Conservation (phyloP, 2,797 vertebrate species). For the Meda fulgida region DNA sequence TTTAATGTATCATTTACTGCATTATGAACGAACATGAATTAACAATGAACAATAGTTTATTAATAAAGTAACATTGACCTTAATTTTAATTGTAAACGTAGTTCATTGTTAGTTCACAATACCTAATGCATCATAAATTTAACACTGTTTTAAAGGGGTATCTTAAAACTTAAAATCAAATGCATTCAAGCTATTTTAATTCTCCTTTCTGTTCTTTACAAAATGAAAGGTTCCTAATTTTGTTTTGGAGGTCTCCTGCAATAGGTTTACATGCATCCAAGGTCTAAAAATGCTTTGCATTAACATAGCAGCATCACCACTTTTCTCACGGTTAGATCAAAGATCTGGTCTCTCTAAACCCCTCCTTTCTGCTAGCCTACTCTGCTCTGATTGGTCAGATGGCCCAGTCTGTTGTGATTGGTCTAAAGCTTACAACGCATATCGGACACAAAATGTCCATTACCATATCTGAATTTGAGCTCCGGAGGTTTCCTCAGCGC, state of each 20-base stretch:
- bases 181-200: neutral
- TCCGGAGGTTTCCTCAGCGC: no score
- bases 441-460: no score
- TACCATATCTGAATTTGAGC: no score
- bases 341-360: no score
- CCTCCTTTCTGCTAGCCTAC: no score
- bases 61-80: neutral
- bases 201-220: neutral
- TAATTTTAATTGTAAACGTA: neutral
- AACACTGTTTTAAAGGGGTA: neutral
- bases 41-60: neutral
- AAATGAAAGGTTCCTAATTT: neutral
- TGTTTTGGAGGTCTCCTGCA: neutral
- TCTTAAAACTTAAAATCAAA: neutral
- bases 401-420: no score
- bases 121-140: neutral
- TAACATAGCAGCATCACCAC: no score
- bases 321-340: neutral
- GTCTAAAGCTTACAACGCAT: no score
- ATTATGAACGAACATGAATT: neutral
- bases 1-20: neutral
- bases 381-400: neutral
- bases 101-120: neutral
- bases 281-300: no score
- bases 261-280: neutral